Evolutionary conservation across 2,797 vertebrate genomes (phyloP).

Genomic region (Sternotherus odoratus): DNA sequence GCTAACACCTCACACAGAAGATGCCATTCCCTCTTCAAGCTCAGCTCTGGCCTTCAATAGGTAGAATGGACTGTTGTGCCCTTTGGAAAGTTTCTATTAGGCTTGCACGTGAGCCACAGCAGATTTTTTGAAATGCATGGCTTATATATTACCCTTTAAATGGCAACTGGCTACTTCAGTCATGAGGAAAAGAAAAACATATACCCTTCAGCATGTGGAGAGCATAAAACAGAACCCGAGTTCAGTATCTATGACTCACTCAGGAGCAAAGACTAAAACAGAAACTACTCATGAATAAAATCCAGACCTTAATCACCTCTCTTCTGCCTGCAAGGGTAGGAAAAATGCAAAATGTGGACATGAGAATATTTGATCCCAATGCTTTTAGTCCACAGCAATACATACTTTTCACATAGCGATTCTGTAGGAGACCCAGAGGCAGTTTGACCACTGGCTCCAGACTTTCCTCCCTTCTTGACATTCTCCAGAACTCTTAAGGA

Average conservation of each 20-base stretch:
- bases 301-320: not conserved
- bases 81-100: not conserved
- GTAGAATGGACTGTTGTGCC: not conserved
- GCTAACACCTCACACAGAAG: not conserved
- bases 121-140: not conserved
- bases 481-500: conserved; percentile 84
- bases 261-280: not conserved
- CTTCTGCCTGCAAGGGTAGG: not conserved
- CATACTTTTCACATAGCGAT: conserved; percentile 84
- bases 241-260: not conserved
- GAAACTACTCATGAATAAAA: not conserved
- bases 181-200: not conserved
- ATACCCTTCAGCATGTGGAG: not conserved
- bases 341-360: not conserved
- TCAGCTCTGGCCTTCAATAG: not conserved
- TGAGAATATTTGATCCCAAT: not conserved
- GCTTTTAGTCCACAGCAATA: conserved; percentile 19
- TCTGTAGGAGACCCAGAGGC: conserved; percentile 78
- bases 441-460: conserved; percentile 83
- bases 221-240: not conserved
- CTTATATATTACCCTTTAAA: not conserved
- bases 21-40: not conserved
- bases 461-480: conserved; percentile 85
- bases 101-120: not conserved
- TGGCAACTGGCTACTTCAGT: not conserved